Percentiles rank a stretch among this genome's conserved stretches.
Conservation (phyloP, 1,140 invertebrate species). For the Hylaeus anthracinus region DNA sequence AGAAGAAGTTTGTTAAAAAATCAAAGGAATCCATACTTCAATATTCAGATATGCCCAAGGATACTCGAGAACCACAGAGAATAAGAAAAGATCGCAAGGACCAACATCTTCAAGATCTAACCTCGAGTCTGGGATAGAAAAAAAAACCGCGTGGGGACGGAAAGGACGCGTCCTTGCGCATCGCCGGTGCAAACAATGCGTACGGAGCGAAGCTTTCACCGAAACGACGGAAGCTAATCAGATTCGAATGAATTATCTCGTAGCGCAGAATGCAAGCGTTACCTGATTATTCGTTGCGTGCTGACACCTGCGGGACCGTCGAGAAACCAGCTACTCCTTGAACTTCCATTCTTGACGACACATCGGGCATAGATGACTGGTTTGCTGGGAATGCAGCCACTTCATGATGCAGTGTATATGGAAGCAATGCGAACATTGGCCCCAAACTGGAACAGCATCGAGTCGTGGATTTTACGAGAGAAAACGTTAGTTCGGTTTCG, state of each 20-base stretch:
- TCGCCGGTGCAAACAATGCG: neutral
- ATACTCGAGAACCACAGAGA: too few relatives aligned
- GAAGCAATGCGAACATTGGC: constrained; percentile 99
- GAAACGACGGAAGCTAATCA: neutral
- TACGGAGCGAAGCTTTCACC: neutral
- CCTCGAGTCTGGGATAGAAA: neutral
- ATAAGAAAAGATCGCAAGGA: too few relatives aligned
- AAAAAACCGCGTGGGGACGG: neutral
- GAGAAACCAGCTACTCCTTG: constrained; percentile 85
- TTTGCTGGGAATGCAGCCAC: constrained; percentile 98
- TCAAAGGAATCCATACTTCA: too few relatives aligned
- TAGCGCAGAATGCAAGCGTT: neutral
- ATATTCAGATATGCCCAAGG: too few relatives aligned
- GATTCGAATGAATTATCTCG: neutral
- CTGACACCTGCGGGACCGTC: constrained; percentile 73
- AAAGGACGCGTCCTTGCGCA: neutral
- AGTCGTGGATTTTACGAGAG: constrained; percentile 39
- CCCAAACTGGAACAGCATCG: constrained; percentile 90
- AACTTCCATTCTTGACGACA: constrained; percentile 99
- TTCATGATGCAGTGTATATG: constrained; percentile 99
- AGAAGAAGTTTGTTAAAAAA: too few relatives aligned
- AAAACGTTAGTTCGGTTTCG: neutral
- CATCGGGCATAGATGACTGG: constrained; percentile 98
- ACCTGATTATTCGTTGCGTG: constrained; percentile 66
- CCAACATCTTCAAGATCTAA: too few relatives aligned